Base-by-base conservation (phyloP, 2,113 vertebrate species). In the Tringa solitaria region DNA sequence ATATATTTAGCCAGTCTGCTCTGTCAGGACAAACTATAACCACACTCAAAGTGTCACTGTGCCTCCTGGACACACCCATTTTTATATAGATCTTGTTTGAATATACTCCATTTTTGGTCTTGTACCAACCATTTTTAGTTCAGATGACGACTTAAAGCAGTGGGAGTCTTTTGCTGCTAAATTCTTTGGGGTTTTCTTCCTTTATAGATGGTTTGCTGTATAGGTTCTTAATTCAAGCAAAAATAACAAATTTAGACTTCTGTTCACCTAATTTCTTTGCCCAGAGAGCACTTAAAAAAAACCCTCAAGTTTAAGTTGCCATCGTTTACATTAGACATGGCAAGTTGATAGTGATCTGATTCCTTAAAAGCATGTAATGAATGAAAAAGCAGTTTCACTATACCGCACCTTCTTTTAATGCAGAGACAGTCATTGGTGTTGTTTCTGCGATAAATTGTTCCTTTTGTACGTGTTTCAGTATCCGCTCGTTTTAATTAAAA, bases 11-110 rank as follows among this genome's bases (percentile, higher is more conserved):
- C 54, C 84, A 59, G 81, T 50, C 61, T 65, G 57, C 95, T 97
- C 93, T 94, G 83, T 80, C 94, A 91, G 81, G 89, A 94, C 37
- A 70, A 82, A 63, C 87, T 87, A 48, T 39, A 93, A 78, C 89
- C 94, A 63, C 69, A 78, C 51, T 86, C 70, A 70, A 95, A 96
- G 93, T 95, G 96, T 93, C 96, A 96, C 97, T 59, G 90, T 96
- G 95, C 74, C 94, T 96, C 90, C 89, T 60, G 95, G 98, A 97
- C 98, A 98, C 98, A 98, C 98, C 98, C 98, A 97, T 97, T 69
- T 73, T 78, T 30, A 87, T 75, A 93, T 7, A 63, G 93, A 93
- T 77, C 82, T 91, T 91, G 43, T 70, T 73, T 57, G 69, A 89
- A 96, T 78, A 92, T 72, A 89, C 39, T 93, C 91, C 91, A 91